These are phyloP conservation scores for Gymnocypris eckloni DNA, from an alignment of 2,797 vertebrate species.

Conservation along the genomic window DNA sequence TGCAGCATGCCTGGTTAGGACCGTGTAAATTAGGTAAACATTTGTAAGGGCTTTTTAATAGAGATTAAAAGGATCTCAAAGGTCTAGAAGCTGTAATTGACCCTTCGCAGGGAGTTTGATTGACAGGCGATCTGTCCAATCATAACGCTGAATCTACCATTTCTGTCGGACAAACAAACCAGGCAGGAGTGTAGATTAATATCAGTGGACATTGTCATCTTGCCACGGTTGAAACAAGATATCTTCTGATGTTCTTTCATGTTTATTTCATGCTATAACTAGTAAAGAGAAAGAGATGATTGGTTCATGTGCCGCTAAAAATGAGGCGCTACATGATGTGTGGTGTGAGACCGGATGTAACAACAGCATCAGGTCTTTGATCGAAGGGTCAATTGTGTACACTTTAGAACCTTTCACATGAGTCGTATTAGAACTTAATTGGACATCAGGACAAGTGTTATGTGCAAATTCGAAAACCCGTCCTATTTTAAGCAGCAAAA, in stretches of 20 bases:
- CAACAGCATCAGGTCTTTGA: not conserved
- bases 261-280: not conserved
- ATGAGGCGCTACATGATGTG: not conserved
- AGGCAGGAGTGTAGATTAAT: not conserved
- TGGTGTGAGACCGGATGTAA: not conserved
- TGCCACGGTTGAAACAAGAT: not conserved
- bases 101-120: not conserved
- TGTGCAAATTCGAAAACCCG: not conserved
- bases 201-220: not conserved
- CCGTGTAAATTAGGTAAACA: not conserved
- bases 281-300: not conserved
- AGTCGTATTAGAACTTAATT: not conserved
- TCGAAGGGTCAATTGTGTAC: not conserved
- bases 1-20: not conserved
- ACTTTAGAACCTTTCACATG: slow-evolving; percentile 7
- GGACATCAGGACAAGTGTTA: not conserved
- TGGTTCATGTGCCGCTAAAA: not conserved
- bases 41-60: not conserved
- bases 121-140: not conserved
- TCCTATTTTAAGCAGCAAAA: not conserved
- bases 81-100: not conserved
- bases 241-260: not conserved
- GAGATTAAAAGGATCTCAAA: not conserved
- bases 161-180: too few relatives aligned
- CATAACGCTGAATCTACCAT: not conserved